phyloP scores from a whole-genome alignment of 2,888 invertebrate genomes.

The Notodonta ziczac region DNA sequence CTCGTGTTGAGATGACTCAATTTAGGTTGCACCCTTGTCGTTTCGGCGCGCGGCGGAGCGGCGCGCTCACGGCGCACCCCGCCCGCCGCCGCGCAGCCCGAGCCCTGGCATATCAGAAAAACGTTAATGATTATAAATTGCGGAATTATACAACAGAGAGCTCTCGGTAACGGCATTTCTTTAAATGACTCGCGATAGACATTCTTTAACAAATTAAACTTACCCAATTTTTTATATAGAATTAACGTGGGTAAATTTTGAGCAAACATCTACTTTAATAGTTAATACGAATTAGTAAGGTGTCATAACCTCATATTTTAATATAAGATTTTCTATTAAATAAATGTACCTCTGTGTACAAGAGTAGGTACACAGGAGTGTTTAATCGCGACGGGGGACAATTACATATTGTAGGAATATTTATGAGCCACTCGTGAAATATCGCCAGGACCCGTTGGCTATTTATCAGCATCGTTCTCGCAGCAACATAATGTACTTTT shows the following conservation, averaged over 20 bases:
- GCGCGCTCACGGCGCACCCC: constrained; percentile 29
- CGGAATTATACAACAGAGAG: constrained; percentile 70
- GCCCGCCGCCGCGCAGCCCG: constrained; percentile 31
- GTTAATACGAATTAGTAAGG: constrained; percentile 2
- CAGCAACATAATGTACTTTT: constrained; percentile 67
- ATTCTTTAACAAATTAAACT: constrained; percentile 32
- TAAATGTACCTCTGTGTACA: not conserved
- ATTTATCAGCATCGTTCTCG: constrained; percentile 56
- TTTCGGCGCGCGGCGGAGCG: constrained; percentile 27
- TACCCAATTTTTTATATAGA: constrained; percentile 13
- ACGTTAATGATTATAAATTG: constrained; percentile 80
- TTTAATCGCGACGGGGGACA: not conserved
- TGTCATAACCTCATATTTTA: constrained; percentile 4
- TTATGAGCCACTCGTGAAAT: not conserved
- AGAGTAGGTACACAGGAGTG: not conserved
- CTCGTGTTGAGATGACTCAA: constrained; percentile 75
- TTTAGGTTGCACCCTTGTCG: constrained; percentile 69
- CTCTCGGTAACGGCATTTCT: constrained; percentile 58
- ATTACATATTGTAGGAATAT: not conserved
- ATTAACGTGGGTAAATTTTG: constrained; percentile 9
- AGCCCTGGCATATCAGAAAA: constrained; percentile 61
- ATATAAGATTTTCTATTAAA: constrained; percentile 2
- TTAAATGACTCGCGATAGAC: constrained; percentile 47
- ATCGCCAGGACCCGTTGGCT: constrained; percentile 33
- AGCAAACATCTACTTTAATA: constrained; percentile 5